These are phyloP conservation scores for Drosophila bunnanda DNA, from an alignment of 2,888 invertebrate species.

Conservation along the genomic window DNA sequence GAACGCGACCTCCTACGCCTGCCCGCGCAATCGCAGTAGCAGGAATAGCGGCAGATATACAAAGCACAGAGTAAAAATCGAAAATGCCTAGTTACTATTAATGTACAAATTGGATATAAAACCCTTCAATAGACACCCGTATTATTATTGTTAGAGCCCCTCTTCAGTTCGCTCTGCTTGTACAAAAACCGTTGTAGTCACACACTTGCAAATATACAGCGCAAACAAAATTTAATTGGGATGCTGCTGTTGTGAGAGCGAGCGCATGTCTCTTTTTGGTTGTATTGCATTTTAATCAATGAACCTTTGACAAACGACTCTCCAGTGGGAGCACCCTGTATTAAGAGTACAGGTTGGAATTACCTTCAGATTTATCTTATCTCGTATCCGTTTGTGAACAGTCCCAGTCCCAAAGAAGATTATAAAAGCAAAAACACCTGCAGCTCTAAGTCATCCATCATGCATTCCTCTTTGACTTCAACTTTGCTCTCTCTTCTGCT, in stretches of 20 bases:
- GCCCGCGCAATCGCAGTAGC: constrained; percentile 66
- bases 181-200: not conserved
- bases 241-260: constrained; percentile 12
- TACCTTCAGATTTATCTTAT: constrained; percentile 14
- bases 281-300: constrained; percentile 43
- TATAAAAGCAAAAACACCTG: constrained; percentile 30
- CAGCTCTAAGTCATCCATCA: constrained; percentile 14
- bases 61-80: constrained; percentile 48
- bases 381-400: constrained; percentile 17
- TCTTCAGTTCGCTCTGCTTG: not conserved
- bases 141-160: no score
- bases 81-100: constrained; percentile 32
- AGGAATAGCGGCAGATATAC: constrained; percentile 62
- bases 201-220: not conserved
- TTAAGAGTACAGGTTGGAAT: constrained; percentile 6
- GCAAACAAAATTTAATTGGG: not conserved
- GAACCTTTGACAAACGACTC: constrained; percentile 13
- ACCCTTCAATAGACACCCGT: not conserved
- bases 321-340: constrained; percentile 12
- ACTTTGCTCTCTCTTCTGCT: not conserved
- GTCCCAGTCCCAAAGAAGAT: constrained; percentile 6
- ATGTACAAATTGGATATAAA: constrained; percentile 44
- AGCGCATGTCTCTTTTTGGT: constrained; percentile 1
- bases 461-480: constrained; percentile 20
- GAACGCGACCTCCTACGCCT: constrained; percentile 26